Evolutionary conservation across 2,888 invertebrate genomes (phyloP).

Genomic region (Neoaliturus tenellus): DNA sequence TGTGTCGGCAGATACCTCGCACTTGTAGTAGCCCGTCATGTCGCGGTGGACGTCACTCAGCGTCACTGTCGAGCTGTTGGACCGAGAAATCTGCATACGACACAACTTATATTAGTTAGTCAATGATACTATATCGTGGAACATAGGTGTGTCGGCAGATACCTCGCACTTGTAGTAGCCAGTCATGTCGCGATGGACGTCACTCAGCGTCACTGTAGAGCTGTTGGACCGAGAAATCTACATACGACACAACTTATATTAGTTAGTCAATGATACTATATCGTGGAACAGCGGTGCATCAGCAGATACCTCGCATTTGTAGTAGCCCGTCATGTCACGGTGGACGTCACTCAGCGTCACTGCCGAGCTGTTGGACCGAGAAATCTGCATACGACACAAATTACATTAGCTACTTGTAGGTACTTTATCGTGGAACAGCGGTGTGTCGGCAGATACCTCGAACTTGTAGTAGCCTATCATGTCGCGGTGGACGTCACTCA

Average conservation of each 20-base stretch:
- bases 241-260: too few species aligned
- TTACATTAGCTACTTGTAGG: too few species aligned
- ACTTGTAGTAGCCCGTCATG: constrained; percentile 82
- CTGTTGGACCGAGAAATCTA: constrained; percentile 79
- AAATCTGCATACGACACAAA: constrained; percentile 71
- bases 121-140: constrained; percentile 72
- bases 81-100: constrained; percentile 73
- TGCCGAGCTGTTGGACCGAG: constrained; percentile 79
- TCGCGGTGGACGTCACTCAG: constrained; percentile 80
- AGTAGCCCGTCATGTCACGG: constrained; percentile 80
- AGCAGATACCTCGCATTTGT: constrained; percentile 85
- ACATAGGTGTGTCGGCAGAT: constrained; percentile 82
- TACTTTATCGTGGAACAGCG: constrained; percentile 72
- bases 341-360: constrained; percentile 82
- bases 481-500: constrained; percentile 80
- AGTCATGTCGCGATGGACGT: constrained; percentile 80
- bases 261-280: too few species aligned
- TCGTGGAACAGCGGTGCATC: constrained; percentile 76
- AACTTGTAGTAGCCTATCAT: constrained; percentile 83
- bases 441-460: constrained; percentile 83
- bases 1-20: constrained; percentile 84
- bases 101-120: too few species aligned
- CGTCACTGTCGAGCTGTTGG: constrained; percentile 81
- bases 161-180: constrained; percentile 85
- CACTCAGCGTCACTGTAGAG: constrained; percentile 80